A percentile compares a stretch with the other conserved stretches of the same genome.
Evolutionary conservation across 2,888 invertebrate genomes (phyloP).

Genomic region (Halocaridina rubra): DNA sequence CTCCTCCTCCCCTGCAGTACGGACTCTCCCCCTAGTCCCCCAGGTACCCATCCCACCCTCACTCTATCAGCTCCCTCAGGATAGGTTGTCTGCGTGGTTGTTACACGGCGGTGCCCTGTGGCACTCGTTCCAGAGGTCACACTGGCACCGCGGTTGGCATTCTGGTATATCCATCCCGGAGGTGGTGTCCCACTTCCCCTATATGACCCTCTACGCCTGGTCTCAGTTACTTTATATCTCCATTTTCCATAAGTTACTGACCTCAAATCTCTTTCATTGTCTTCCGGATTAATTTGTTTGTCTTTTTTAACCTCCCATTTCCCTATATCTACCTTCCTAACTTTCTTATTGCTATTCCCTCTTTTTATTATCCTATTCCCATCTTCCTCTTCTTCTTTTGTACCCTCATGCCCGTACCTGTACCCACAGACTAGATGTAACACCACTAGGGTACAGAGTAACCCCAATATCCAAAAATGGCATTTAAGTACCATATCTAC

Average conservation of each 20-base stretch:
- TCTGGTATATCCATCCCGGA: background rate
- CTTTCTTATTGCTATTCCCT: background rate
- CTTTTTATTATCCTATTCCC: too few relatives aligned
- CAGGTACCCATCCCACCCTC: background rate
- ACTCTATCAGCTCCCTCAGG: background rate
- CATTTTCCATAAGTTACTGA: slow-evolving; percentile 1
- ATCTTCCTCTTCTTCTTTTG: too few relatives aligned
- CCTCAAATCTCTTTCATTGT: background rate
- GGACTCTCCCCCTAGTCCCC: too few relatives aligned
- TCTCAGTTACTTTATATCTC: slow-evolving; percentile 33
- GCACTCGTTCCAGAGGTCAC: background rate
- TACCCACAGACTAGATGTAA: too few relatives aligned
- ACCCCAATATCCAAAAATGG: too few relatives aligned
- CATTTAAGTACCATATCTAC: too few relatives aligned
- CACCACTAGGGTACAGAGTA: too few relatives aligned
- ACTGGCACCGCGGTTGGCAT: background rate
- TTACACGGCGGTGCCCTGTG: background rate
- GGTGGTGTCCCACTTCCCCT: too few relatives aligned
- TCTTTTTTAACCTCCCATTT: background rate
- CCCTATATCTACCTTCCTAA: background rate
- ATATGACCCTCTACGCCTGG: background rate
- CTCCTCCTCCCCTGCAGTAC: background rate
- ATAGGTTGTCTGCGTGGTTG: background rate
- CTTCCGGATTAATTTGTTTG: background rate
- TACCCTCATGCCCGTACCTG: too few relatives aligned